A percentile compares a stretch with the other conserved stretches of the same genome.
Evolutionary conservation across 2,888 invertebrate species (phyloP).

Genomic region (Aradus depressus): DNA sequence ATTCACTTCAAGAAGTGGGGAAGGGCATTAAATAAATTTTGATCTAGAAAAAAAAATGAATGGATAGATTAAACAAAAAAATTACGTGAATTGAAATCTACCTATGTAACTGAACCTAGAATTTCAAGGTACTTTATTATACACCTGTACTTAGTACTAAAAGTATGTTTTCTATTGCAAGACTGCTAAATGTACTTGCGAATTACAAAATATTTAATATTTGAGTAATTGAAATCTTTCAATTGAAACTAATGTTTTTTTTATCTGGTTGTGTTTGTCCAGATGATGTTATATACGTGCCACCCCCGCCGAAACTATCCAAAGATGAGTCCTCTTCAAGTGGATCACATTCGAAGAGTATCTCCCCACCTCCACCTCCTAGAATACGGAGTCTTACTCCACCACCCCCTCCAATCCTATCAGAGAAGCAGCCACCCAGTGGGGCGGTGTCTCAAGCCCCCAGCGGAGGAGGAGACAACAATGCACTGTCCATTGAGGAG

Average conservation of each 20-base stretch:
- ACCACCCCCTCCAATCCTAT: constrained; percentile 19
- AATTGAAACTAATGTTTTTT: neutral
- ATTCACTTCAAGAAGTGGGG: too few relatives aligned
- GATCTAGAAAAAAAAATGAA: too few relatives aligned
- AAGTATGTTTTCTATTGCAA: too few relatives aligned
- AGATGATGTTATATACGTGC: constrained; percentile 28
- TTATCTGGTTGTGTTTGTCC: constrained; percentile 7
- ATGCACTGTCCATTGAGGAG: constrained; percentile 63
- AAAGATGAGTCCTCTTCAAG: constrained; percentile 14
- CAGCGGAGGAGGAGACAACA: constrained; percentile 37
- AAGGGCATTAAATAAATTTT: too few relatives aligned
- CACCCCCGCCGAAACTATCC: constrained; percentile 23
- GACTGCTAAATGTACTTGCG: neutral
- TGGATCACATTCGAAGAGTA: too few relatives aligned
- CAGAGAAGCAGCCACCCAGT: constrained; percentile 34
- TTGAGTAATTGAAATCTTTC: neutral
- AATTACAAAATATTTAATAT: neutral
- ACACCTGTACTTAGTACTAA: too few relatives aligned
- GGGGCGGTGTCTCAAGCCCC: constrained; percentile 34
- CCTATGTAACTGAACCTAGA: too few relatives aligned
- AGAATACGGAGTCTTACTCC: constrained; percentile 22
- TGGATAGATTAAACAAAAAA: too few relatives aligned
- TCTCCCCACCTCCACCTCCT: constrained; percentile 26
- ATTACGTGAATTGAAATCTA: too few relatives aligned
- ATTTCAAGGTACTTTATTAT: too few relatives aligned